Conservation (phyloP, 1,140 invertebrate genomes). For the Cecropterus lyciades region DNA sequence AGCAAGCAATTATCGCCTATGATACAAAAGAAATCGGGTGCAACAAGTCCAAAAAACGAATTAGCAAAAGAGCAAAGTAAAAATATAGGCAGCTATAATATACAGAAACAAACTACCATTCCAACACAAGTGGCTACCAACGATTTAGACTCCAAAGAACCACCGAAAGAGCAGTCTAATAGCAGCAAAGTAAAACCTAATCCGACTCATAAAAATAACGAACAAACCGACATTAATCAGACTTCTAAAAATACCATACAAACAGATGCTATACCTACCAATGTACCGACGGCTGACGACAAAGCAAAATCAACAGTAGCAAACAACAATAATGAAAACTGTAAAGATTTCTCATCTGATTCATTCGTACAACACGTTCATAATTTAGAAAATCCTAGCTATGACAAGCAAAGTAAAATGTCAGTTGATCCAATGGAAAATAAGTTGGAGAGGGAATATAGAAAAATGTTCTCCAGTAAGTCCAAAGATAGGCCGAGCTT, state of each 20-base stretch:
- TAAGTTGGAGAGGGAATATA: constrained; percentile 63
- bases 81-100: constrained; percentile 41
- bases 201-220: constrained; percentile 9
- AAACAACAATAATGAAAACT: constrained; percentile 20
- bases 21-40: constrained; percentile 50
- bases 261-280: constrained; percentile 8
- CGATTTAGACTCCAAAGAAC: background rate
- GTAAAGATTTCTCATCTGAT: constrained; percentile 55
- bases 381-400: constrained; percentile 62
- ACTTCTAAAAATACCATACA: no score
- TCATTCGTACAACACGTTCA: constrained; percentile 67
- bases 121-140: constrained; percentile 5
- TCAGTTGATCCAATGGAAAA: constrained; percentile 61
- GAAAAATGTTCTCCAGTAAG: constrained; percentile 53
- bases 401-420: constrained; percentile 45
- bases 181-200: constrained; percentile 9
- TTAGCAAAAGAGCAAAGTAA: constrained; percentile 17
- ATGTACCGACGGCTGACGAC: constrained; percentile 3
- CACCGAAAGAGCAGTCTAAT: background rate
- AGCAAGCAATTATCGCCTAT: constrained; percentile 62
- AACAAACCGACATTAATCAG: constrained; percentile 17
- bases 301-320: constrained; percentile 9
- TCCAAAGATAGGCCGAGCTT: constrained; percentile 44
- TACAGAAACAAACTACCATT: constrained; percentile 37
- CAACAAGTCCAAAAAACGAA: constrained; percentile 46